Evolutionary conservation across 2,888 invertebrate genomes (phyloP).

Genomic region (Choristoneura rosaceana): DNA sequence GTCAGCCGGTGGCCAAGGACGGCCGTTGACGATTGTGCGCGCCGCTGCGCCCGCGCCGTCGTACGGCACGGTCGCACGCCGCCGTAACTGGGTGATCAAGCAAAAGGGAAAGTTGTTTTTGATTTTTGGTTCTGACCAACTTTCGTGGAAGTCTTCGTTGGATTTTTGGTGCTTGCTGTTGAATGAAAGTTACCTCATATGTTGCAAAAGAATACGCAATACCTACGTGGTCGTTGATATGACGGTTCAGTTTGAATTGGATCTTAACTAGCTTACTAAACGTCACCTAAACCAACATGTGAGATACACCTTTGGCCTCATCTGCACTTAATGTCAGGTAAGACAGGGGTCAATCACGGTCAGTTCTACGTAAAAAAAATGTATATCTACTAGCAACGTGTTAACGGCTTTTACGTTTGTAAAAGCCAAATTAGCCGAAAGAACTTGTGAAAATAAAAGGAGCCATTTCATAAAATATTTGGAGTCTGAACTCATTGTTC

Average conservation of each 20-base stretch:
- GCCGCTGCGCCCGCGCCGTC: background rate
- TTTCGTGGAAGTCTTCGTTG: conserved; percentile 13
- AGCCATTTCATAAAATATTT: background rate
- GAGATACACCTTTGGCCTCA: no score
- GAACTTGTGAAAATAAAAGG: conserved; percentile 18
- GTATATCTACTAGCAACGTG: background rate
- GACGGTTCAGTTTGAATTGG: background rate
- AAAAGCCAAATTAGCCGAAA: background rate
- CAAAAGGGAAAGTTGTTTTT: conserved; percentile 22
- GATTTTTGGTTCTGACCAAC: conserved; percentile 2
- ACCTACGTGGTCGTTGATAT: background rate
- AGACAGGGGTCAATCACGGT: no score
- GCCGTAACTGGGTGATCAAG: conserved; percentile 8
- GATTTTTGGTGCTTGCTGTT: background rate
- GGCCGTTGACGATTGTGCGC: conserved; percentile 4
- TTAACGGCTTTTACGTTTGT: background rate
- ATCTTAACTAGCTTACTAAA: background rate
- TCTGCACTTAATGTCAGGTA: no score
- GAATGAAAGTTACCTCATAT: conserved; percentile 13
- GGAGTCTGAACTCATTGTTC: conserved; percentile 4
- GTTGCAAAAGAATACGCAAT: conserved; percentile 14
- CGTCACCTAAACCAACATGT: background rate
- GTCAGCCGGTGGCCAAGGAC: conserved; percentile 14
- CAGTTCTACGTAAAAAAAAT: no score
- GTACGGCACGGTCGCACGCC: conserved; percentile 10